These are phyloP conservation scores for Falco berigora DNA, from an alignment of 2,797 vertebrate species.

Conservation along the genomic window DNA sequence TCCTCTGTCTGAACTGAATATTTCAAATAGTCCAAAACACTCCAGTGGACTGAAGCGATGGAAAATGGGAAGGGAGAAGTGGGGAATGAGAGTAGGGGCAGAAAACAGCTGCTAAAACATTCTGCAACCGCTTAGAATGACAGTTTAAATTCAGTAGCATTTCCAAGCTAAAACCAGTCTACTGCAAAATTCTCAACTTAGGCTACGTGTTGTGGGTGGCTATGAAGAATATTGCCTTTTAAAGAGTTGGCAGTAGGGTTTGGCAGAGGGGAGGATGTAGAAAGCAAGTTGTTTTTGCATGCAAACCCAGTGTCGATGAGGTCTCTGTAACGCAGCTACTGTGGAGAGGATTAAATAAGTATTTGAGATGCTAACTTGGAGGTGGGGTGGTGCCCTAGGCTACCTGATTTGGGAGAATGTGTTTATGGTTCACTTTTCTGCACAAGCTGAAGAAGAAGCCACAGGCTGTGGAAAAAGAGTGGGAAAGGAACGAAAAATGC, in stretches of 20 bases:
- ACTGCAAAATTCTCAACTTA: background rate
- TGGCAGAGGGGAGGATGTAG: background rate
- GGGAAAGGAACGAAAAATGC: background rate
- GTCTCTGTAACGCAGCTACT: background rate
- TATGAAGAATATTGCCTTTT: background rate
- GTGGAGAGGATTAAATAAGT: background rate
- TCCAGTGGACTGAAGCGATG: background rate
- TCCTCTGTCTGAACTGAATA: background rate
- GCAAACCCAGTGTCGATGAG: background rate
- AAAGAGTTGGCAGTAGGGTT: background rate
- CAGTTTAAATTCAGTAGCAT: background rate
- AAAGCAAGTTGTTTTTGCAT: background rate
- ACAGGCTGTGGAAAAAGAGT: background rate
- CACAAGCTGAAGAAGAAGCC: background rate
- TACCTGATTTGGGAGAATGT: background rate
- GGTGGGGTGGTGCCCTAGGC: background rate
- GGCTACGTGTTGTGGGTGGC: background rate
- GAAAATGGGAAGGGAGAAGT: background rate
- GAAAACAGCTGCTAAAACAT: background rate
- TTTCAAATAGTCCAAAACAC: background rate
- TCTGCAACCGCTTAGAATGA: background rate
- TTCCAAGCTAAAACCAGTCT: background rate
- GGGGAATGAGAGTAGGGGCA: background rate
- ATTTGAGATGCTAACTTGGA: background rate
- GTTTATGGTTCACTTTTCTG: background rate